Evolutionary conservation across 2,888 invertebrate genomes (phyloP), one percentile per base, ranked within the genome.

Genomic region (Theretra japonica): DNA sequence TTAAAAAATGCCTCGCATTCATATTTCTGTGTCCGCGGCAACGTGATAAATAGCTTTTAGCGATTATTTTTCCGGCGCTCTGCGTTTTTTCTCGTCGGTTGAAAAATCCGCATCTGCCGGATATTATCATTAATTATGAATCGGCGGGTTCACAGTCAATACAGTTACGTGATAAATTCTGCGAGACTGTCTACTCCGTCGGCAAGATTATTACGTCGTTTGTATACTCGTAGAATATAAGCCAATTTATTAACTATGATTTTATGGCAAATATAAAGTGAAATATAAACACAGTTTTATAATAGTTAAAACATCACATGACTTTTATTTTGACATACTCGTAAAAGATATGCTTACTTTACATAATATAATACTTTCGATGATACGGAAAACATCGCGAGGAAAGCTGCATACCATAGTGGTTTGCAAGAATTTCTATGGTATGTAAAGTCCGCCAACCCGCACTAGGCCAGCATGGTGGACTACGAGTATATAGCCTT

Each of bases 101-200:
- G 86, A 89, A 92, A 92, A 92, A 88, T 89, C 90, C 88, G 83
- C 83, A 81, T 85, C 87, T 82, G 86, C 85, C 92, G 94, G 94
- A 94, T 90, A 94, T 94, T 92, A 91, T 90, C 93, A 91, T 94
- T 93, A 94, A 94, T 94, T 94, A 94, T 93, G 90, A 88, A 93
- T 89, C 88, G 80, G 85, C 83, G 72, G 77, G 83, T 84, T 86
- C 80, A 82, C 80, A 79, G 80, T 70, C 84, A 87, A 86, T 85
- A 84, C 79, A 80, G 80, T 86, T 88, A 88, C 87, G 85, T 80
- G 84, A 90, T 88, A 87, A 90, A 91, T 88, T 30, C 74, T 79
- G 80, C 73, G 79, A 82, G 82, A 86, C 82, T 68, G 78, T 72
- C 74, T 75, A 74, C 75, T 73, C 70, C 57, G 65, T 76, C 70